Evolutionary conservation across 1,140 invertebrate genomes (phyloP).

Genomic region (Nasonia vitripennis): DNA sequence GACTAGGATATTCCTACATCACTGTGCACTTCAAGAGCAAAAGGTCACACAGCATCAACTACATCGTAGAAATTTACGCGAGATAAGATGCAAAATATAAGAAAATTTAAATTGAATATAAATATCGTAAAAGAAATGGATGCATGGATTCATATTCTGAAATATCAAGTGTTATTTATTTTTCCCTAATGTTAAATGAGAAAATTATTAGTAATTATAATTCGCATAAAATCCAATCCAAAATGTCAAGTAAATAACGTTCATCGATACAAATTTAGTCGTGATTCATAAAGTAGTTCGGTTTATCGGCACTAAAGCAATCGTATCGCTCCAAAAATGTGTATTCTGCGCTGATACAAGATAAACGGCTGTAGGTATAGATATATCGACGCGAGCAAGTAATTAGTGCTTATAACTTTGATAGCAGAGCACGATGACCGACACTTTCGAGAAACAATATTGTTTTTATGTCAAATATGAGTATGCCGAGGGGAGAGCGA

Average conservation of each 20-base stretch:
- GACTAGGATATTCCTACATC: conserved; percentile 49
- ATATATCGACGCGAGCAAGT: background rate
- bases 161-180: no score
- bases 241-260: no score
- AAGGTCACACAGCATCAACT: conserved; percentile 69
- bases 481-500: background rate
- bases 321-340: background rate
- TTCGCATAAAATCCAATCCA: no score
- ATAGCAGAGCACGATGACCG: background rate
- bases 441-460: background rate
- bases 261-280: background rate
- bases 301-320: background rate
- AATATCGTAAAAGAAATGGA: no score
- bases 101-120: no score
- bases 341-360: background rate
- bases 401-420: background rate
- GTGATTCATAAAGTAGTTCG: background rate
- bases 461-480: background rate
- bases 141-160: no score
- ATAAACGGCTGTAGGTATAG: background rate
- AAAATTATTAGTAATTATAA: no score
- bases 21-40: conserved; percentile 70
- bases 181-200: no score
- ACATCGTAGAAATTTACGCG: conserved; percentile 69
- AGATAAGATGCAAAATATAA: background rate